These are phyloP conservation scores for Dromococcyx pavoninus DNA, from an alignment of 2,797 vertebrate species.

Conservation along the genomic window DNA sequence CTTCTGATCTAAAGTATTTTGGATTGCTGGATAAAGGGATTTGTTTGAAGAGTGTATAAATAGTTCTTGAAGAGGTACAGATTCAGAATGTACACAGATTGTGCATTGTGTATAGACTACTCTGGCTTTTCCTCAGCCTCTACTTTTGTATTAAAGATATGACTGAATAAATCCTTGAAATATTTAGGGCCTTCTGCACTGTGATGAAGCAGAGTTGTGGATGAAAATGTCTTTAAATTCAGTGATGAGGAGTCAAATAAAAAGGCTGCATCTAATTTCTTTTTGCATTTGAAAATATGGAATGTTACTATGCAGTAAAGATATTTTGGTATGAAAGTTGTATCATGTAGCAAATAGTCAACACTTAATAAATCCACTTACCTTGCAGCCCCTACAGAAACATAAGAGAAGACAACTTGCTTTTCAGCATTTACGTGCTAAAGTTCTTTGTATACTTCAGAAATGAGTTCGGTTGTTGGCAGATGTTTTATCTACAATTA, in stretches of 20 bases:
- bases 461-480: neutral
- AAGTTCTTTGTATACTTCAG: conserved; percentile 10
- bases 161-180: conserved; percentile 66
- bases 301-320: conserved; percentile 56
- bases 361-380: conserved; percentile 2
- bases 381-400: conserved; percentile 2
- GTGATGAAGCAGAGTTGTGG: conserved; percentile 68
- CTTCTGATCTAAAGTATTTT: conserved; percentile 69
- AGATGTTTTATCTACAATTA: neutral
- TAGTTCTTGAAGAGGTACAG: conserved; percentile 62
- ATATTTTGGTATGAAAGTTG: conserved; percentile 57
- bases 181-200: conserved; percentile 71
- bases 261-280: conserved; percentile 41
- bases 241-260: conserved; percentile 27
- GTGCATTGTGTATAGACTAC: conserved; percentile 72
- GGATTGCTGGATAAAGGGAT: conserved; percentile 68
- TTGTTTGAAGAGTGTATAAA: conserved; percentile 62
- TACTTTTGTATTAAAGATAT: conserved; percentile 68
- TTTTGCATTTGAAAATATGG: conserved; percentile 27
- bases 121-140: conserved; percentile 66
- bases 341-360: conserved; percentile 45
- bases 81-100: conserved; percentile 68
- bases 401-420: neutral
- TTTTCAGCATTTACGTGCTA: neutral
- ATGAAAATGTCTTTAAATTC: conserved; percentile 61